phyloP scores from a whole-genome alignment of 2,797 vertebrate species.

The Cuniculus paca region DNA sequence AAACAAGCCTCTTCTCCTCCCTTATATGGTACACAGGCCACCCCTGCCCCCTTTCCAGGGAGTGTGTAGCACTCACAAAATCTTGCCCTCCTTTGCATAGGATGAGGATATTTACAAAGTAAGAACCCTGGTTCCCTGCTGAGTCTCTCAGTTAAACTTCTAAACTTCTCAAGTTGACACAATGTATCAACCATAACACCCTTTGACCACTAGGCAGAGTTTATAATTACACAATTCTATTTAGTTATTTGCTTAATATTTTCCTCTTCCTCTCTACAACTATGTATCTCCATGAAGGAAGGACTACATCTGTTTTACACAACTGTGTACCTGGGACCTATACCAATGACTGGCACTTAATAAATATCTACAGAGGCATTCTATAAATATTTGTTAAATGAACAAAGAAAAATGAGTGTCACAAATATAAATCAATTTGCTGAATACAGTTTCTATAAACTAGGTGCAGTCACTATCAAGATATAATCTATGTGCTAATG shows the following conservation, averaged over 20 bases:
- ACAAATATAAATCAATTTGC: neutral
- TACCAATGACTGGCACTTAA: neutral
- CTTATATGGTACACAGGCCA: too few species aligned
- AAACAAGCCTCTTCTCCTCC: too few species aligned
- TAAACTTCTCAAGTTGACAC: too few species aligned
- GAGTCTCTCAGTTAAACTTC: too few species aligned
- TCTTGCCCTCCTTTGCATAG: too few species aligned
- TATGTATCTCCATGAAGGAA: neutral
- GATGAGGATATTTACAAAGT: too few species aligned
- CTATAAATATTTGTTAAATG: constrained; percentile 26
- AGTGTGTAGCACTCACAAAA: too few species aligned
- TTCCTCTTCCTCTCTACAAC: neutral
- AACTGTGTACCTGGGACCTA: neutral
- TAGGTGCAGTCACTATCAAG: neutral
- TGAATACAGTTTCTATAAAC: constrained; percentile 25
- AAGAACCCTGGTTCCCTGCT: too few species aligned
- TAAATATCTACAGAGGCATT: neutral
- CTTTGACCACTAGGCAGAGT: neutral
- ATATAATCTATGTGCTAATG: neutral
- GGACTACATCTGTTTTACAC: neutral
- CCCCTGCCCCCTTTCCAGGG: too few species aligned
- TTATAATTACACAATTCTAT: neutral
- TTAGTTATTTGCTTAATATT: neutral
- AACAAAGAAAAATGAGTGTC: constrained; percentile 21
- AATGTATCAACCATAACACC: too few species aligned